Conservation (phyloP, 2,113 vertebrate species). For the Colistium nudipinnis region DNA sequence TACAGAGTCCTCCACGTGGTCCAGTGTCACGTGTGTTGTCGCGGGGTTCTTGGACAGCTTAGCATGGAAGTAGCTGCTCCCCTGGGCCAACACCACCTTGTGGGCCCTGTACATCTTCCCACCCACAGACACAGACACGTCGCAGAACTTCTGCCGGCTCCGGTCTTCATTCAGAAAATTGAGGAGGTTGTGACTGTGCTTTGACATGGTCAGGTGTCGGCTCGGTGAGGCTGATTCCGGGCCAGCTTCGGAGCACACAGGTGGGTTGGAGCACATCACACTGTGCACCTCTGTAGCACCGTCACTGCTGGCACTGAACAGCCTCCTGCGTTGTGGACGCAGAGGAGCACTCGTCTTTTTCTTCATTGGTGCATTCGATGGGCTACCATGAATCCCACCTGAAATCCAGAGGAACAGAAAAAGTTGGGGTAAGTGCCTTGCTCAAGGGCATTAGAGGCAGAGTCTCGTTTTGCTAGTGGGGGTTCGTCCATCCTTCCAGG, state of each 20-base stretch:
- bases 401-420: conserved; percentile 20
- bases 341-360: conserved; percentile 58
- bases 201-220: conserved; percentile 83
- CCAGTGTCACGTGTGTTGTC: conserved; percentile 85
- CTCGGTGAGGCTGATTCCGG: conserved; percentile 66
- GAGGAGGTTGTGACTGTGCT: conserved; percentile 89
- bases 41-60: conserved; percentile 91
- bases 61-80: conserved; percentile 96
- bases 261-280: background rate
- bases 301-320: conserved; percentile 12
- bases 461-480: no score
- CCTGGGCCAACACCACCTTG: conserved; percentile 95
- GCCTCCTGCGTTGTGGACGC: conserved; percentile 51
- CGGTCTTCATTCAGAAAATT: conserved; percentile 93
- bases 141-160: conserved; percentile 88
- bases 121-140: conserved; percentile 89
- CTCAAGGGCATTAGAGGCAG: no score
- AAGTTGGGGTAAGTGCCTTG: no score
- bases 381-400: conserved; percentile 28
- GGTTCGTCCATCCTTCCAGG: no score
- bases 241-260: conserved; percentile 5
- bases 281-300: background rate
- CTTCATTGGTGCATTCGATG: conserved; percentile 64
- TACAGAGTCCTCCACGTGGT: conserved; percentile 91
- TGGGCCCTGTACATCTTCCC: conserved; percentile 91